Percentiles rank a stretch among this genome's conserved stretches.
phyloP scores from a whole-genome alignment of 2,113 vertebrate species.

The Aix galericulata region DNA sequence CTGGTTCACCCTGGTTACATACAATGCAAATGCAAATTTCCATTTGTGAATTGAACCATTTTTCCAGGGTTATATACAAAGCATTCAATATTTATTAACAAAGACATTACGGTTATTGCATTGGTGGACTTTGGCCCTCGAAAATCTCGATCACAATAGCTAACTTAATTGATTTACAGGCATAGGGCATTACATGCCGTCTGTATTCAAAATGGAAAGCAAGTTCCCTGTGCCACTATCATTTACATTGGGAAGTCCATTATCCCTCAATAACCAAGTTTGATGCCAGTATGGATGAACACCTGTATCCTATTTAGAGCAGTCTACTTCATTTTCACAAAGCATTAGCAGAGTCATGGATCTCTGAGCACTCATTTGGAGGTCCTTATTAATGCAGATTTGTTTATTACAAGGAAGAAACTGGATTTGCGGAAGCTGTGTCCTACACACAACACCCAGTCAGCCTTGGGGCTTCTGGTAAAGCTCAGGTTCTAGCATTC shows the following conservation, averaged over 20 bases:
- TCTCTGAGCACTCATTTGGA: conserved; percentile 16
- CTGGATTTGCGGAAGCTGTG: not conserved
- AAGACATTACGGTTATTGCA: not conserved
- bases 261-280: not conserved
- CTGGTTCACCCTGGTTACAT: not conserved
- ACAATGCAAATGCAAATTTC: not conserved
- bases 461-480: not conserved
- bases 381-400: not conserved
- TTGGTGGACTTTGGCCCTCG: not conserved
- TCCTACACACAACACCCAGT: not conserved
- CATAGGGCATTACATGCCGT: not conserved
- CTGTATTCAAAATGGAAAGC: not conserved
- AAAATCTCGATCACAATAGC: not conserved
- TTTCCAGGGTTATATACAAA: not conserved
- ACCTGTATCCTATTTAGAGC: conserved; percentile 49
- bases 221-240: not conserved
- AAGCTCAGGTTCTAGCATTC: not conserved
- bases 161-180: not conserved
- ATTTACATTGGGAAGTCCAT: not conserved
- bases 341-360: conserved; percentile 24
- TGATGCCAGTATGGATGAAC: conserved; percentile 51
- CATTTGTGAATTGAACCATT: not conserved
- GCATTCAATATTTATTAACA: not conserved
- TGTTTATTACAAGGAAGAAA: not conserved
- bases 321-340: conserved; percentile 53